A percentile compares a stretch with the other conserved stretches of the same genome.
Conservation (phyloP, 2,113 vertebrate genomes). For the Forbesichthys agassizii region DNA sequence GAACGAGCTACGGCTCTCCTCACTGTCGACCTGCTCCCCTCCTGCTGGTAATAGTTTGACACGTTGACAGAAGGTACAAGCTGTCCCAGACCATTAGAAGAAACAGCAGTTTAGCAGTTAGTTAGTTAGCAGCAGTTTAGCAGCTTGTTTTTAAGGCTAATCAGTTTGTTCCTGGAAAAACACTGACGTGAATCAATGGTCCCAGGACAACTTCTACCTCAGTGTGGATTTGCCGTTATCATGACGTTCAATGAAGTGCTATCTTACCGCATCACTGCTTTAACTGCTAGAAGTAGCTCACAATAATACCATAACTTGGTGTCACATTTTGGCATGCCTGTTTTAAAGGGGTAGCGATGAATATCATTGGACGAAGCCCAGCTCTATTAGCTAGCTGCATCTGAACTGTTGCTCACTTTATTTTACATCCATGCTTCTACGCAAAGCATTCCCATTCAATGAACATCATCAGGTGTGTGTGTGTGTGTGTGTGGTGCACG, state of each 20-base stretch:
- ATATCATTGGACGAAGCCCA: background rate
- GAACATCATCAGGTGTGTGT: slow-evolving; percentile 7
- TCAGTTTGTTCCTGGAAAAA: background rate
- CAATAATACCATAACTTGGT: background rate
- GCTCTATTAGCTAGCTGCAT: background rate
- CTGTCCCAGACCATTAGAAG: slow-evolving; percentile 27
- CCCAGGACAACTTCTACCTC: slow-evolving; percentile 45
- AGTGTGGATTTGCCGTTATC: slow-evolving; percentile 35
- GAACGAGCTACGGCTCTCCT: slow-evolving; percentile 82
- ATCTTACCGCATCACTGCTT: slow-evolving; percentile 35
- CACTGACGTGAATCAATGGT: background rate
- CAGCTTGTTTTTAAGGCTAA: background rate
- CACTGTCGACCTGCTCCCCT: slow-evolving; percentile 81
- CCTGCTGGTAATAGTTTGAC: slow-evolving; percentile 75
- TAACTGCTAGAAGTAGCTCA: background rate
- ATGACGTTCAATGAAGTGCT: background rate
- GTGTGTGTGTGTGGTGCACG: slow-evolving; percentile 3
- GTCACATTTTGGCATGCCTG: too few relatives aligned
- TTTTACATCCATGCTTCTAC: background rate
- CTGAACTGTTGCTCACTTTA: slow-evolving; percentile 10
- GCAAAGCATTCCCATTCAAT: slow-evolving; percentile 19
- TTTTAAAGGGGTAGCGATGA: too few relatives aligned
- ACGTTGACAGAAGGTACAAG: slow-evolving; percentile 27
- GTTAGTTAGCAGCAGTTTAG: background rate
- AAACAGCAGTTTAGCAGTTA: background rate